Evolutionary conservation across 2,888 invertebrate species (phyloP).

Genomic region (Hypolimnas misippus): DNA sequence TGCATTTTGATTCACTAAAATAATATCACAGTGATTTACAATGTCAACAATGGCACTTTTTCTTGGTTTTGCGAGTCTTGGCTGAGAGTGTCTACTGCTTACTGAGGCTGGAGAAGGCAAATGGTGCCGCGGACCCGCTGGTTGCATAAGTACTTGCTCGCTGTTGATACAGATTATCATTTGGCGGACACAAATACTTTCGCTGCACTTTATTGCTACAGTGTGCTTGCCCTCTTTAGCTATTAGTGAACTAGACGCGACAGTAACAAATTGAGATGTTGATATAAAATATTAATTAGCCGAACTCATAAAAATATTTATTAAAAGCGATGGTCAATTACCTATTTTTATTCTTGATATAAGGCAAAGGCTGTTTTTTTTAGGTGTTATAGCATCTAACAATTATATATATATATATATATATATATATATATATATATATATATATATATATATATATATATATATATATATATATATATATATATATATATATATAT

Average conservation of each 20-base stretch:
- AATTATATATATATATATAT: too few relatives aligned
- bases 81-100: conserved; percentile 38
- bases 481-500: too few relatives aligned
- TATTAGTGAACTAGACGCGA: conserved; percentile 10
- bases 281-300: neutral
- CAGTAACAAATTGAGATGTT: neutral
- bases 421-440: too few relatives aligned
- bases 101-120: conserved; percentile 57
- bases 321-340: too few relatives aligned
- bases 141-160: conserved; percentile 74
- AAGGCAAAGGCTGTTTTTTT: too few relatives aligned
- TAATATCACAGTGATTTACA: conserved; percentile 39
- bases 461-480: too few relatives aligned
- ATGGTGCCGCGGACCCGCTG: conserved; percentile 53
- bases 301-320: neutral
- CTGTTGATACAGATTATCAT: conserved; percentile 81
- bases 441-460: too few relatives aligned
- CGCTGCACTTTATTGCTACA: conserved; percentile 65
- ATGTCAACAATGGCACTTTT: conserved; percentile 47
- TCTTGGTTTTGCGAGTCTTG: conserved; percentile 28
- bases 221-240: conserved; percentile 47
- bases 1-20: conserved; percentile 35
- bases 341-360: too few relatives aligned
- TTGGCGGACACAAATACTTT: conserved; percentile 82
- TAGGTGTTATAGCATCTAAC: too few relatives aligned